Evolutionary conservation across 2,113 vertebrate genomes (phyloP).

Genomic region (Vidua chalybeata): DNA sequence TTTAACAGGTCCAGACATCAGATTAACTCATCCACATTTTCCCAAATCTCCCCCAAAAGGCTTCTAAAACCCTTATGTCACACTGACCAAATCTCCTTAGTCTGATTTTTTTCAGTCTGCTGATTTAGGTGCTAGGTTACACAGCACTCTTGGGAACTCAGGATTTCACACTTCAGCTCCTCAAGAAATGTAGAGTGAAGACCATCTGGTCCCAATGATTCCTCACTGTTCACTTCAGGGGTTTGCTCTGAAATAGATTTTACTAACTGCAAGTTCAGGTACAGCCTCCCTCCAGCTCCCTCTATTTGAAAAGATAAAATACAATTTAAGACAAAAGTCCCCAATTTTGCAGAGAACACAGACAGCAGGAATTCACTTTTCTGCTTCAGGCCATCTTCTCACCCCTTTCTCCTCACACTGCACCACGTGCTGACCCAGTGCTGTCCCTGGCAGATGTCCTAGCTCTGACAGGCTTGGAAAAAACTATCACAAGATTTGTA

Average conservation of each 20-base stretch:
- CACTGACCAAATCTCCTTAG: not conserved
- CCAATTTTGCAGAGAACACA: not conserved
- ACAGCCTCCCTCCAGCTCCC: not conserved
- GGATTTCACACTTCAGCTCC: constrained; percentile 44
- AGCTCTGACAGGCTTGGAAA: not conserved
- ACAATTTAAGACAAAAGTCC: not conserved
- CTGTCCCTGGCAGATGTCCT: not conserved
- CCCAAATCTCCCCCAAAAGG: not conserved
- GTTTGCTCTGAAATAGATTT: not conserved
- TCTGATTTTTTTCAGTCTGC: not conserved
- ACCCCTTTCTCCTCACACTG: not conserved
- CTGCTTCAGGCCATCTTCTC: constrained; percentile 23
- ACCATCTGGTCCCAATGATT: constrained; percentile 43
- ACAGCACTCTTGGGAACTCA: constrained; percentile 13
- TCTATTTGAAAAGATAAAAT: not conserved
- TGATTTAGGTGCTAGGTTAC: constrained; percentile 46
- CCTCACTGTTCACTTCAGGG: constrained; percentile 34
- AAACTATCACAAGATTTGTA: not conserved
- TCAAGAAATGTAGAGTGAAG: constrained; percentile 11
- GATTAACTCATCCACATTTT: not conserved
- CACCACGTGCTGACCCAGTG: not conserved
- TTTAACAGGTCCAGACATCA: not conserved
- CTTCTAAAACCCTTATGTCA: not conserved
- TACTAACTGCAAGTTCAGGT: not conserved
- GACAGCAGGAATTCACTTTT: not conserved